A percentile compares a stretch with the other conserved stretches of the same genome.
Evolutionary conservation across 2,113 vertebrate genomes (phyloP).

Genomic region (Clarias macrocephalus): DNA sequence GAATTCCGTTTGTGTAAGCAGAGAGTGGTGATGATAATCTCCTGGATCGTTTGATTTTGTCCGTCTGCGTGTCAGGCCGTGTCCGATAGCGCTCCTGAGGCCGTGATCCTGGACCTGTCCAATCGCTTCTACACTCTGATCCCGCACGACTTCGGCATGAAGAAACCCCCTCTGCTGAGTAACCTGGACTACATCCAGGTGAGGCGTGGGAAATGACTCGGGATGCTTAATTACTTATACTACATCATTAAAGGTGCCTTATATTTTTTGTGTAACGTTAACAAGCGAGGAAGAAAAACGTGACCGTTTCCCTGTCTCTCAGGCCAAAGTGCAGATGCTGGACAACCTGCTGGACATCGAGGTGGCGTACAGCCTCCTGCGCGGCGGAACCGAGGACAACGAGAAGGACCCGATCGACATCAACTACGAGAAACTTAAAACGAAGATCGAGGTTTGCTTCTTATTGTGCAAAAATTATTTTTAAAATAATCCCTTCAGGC

Average conservation of each 20-base stretch:
- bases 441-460: slow-evolving; percentile 84
- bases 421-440: slow-evolving; percentile 97
- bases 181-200: slow-evolving; percentile 92
- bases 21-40: no score
- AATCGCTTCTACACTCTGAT: slow-evolving; percentile 98
- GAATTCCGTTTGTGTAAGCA: not conserved
- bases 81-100: slow-evolving; percentile 78
- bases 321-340: slow-evolving; percentile 98
- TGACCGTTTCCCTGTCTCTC: not conserved
- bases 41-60: not conserved
- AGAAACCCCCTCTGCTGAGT: slow-evolving; percentile 91
- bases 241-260: no score
- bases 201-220: slow-evolving; percentile 1
- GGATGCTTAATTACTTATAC: no score
- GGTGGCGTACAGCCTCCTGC: slow-evolving; percentile 95
- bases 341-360: slow-evolving; percentile 98
- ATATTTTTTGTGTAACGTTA: no score
- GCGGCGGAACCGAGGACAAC: slow-evolving; percentile 88
- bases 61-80: slow-evolving; percentile 75
- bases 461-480: not conserved
- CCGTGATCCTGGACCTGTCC: slow-evolving; percentile 92
- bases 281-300: no score
- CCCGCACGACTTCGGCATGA: slow-evolving; percentile 98
- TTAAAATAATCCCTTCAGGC: not conserved
- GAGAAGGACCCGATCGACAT: slow-evolving; percentile 94